These are phyloP conservation scores for Nymphalis urticae DNA, from an alignment of 2,888 invertebrate genomes.

Conservation along the genomic window DNA sequence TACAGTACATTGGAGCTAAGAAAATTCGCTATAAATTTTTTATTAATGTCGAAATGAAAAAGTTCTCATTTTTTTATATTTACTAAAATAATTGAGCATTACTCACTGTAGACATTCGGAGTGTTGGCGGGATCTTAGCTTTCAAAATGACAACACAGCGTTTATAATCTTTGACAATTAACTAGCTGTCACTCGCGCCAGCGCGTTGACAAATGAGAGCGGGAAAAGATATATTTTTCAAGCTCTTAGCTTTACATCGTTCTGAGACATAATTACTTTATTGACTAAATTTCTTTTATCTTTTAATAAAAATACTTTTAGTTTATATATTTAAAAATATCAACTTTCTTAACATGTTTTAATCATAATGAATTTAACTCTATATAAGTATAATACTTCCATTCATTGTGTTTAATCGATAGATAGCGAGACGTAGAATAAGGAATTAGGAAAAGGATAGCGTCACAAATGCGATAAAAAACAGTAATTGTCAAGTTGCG, in stretches of 20 bases:
- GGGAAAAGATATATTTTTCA: constrained; percentile 31
- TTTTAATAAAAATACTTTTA: neutral
- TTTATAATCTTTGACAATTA: constrained; percentile 34
- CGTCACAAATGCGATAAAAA: constrained; percentile 61
- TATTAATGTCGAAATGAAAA: neutral
- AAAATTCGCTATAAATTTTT: neutral
- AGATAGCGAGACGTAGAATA: constrained; percentile 30
- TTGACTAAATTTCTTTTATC: constrained; percentile 26
- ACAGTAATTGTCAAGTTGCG: constrained; percentile 52
- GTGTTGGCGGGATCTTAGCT: constrained; percentile 11
- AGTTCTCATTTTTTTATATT: neutral
- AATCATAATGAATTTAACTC: neutral
- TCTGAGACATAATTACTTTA: constrained; percentile 22
- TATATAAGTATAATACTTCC: neutral
- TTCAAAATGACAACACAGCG: constrained; percentile 20
- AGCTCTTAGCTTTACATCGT: constrained; percentile 18
- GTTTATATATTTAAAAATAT: neutral
- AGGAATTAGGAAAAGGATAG: constrained; percentile 38
- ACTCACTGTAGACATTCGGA: neutral
- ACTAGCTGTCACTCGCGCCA: constrained; percentile 30
- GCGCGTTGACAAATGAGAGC: constrained; percentile 27
- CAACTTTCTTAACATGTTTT: neutral
- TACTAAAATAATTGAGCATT: constrained; percentile 1
- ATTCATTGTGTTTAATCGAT: constrained; percentile 10
- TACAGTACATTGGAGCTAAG: neutral